These are phyloP conservation scores for Drosophila aldrichi DNA, from an alignment of 2,888 invertebrate species.

Conservation along the genomic window DNA sequence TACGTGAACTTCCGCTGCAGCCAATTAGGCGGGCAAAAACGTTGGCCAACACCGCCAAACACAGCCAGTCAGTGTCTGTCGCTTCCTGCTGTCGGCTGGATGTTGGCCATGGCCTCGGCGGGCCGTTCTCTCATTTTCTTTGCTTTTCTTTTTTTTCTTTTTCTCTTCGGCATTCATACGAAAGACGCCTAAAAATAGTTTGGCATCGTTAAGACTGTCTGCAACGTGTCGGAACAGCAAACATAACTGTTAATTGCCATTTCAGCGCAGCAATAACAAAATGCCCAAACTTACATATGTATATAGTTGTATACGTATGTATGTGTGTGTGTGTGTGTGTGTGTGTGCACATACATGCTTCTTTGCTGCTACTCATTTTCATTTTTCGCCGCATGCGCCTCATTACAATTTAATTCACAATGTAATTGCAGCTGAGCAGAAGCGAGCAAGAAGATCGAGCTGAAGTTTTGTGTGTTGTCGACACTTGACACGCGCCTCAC, in stretches of 20 bases:
- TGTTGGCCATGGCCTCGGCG: conserved; percentile 22
- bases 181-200: conserved; percentile 68
- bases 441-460: conserved; percentile 19
- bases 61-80: conserved; percentile 12
- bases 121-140: conserved; percentile 23
- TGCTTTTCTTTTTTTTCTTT: not conserved
- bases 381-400: conserved; percentile 76
- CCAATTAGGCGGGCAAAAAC: conserved; percentile 66
- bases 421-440: conserved; percentile 69
- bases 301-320: not conserved
- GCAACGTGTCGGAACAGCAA: conserved; percentile 75
- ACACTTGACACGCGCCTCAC: conserved; percentile 80
- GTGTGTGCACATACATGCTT: not conserved
- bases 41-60: conserved; percentile 29
- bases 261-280: conserved; percentile 40
- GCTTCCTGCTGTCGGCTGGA: conserved; percentile 48
- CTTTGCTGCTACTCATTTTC: conserved; percentile 58
- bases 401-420: conserved; percentile 83
- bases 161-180: conserved; percentile 16
- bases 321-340: not conserved
- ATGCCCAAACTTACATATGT: not conserved
- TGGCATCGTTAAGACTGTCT: conserved; percentile 59
- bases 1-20: conserved; percentile 70
- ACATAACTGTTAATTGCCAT: conserved; percentile 82
- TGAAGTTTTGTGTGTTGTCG: conserved; percentile 54